Conservation (phyloP, 2,888 invertebrate species). For the Thymelicus acteon region DNA sequence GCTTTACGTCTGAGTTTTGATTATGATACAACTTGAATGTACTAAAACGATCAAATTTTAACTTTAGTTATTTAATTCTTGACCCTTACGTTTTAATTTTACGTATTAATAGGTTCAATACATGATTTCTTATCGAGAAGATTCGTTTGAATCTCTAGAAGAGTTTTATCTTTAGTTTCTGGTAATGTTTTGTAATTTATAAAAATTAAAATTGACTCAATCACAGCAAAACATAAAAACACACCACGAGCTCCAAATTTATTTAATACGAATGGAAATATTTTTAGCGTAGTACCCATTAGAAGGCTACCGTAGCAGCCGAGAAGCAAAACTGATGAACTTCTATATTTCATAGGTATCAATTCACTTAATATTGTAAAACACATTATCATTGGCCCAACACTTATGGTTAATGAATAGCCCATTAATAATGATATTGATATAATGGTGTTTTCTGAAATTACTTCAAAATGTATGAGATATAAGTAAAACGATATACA, state of each 20-base stretch:
- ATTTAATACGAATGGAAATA: slow-evolving; percentile 39
- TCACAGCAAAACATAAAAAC: slow-evolving; percentile 43
- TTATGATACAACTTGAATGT: too few relatives aligned
- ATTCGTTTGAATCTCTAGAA: slow-evolving; percentile 46
- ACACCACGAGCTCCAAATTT: slow-evolving; percentile 38
- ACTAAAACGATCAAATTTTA: too few relatives aligned
- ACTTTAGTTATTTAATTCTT: too few relatives aligned
- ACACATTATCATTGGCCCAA: slow-evolving; percentile 55
- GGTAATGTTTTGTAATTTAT: slow-evolving; percentile 43
- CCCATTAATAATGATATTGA: slow-evolving; percentile 55
- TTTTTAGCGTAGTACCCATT: slow-evolving; percentile 35
- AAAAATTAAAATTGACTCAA: slow-evolving; percentile 29
- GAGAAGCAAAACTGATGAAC: slow-evolving; percentile 15
- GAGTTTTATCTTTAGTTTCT: slow-evolving; percentile 48
- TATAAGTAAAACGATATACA: slow-evolving; percentile 46
- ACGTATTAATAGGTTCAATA: too few relatives aligned
- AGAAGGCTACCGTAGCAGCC: slow-evolving; percentile 14
- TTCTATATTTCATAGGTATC: slow-evolving; percentile 37
- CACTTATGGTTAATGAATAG: slow-evolving; percentile 55
- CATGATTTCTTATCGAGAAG: background rate
- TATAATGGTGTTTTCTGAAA: slow-evolving; percentile 47
- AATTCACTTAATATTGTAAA: slow-evolving; percentile 46
- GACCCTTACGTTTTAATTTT: too few relatives aligned
- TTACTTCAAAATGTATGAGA: slow-evolving; percentile 38
- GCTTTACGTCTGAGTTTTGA: too few relatives aligned